Percentiles rank a stretch among this genome's conserved stretches.
phyloP scores from a whole-genome alignment of 2,888 invertebrate genomes.

The Pseudococcus longispinus region DNA sequence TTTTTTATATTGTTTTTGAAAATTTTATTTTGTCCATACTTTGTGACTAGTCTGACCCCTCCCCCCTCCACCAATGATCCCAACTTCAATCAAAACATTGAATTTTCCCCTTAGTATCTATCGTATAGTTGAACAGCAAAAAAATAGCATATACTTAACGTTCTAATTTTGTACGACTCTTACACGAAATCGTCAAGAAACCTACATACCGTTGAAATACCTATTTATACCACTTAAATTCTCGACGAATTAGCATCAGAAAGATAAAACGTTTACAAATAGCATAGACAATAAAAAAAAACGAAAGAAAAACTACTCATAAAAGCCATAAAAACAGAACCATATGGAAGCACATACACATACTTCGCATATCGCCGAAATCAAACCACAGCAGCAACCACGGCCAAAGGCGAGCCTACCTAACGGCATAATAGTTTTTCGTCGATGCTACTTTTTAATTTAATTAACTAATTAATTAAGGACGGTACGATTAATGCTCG shows the following conservation, averaged over 20 bases:
- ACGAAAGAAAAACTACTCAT: not conserved
- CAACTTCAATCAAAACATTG: no score
- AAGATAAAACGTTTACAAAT: conserved; percentile 1
- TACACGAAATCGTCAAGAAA: no score
- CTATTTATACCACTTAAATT: not conserved
- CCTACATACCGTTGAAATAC: no score
- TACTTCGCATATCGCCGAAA: not conserved
- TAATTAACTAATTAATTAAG: conserved; percentile 53
- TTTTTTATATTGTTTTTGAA: no score
- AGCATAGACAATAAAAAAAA: not conserved
- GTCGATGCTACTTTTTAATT: conserved; percentile 44
- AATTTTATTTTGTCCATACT: no score
- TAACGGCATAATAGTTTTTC: conserved; percentile 22
- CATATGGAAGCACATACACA: not conserved
- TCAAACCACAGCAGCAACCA: not conserved
- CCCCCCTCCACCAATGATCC: no score
- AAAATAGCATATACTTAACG: no score
- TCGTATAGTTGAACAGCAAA: no score
- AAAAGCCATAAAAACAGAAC: not conserved
- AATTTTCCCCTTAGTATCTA: no score
- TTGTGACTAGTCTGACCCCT: no score
- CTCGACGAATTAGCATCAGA: not conserved
- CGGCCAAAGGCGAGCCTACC: conserved; percentile 4
- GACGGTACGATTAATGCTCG: conserved; percentile 40
- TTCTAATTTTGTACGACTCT: no score